Percentiles rank a stretch among this genome's conserved stretches.
These are phyloP conservation scores for Portevinia maculata DNA, from an alignment of 2,888 invertebrate species.

Conservation along the genomic window DNA sequence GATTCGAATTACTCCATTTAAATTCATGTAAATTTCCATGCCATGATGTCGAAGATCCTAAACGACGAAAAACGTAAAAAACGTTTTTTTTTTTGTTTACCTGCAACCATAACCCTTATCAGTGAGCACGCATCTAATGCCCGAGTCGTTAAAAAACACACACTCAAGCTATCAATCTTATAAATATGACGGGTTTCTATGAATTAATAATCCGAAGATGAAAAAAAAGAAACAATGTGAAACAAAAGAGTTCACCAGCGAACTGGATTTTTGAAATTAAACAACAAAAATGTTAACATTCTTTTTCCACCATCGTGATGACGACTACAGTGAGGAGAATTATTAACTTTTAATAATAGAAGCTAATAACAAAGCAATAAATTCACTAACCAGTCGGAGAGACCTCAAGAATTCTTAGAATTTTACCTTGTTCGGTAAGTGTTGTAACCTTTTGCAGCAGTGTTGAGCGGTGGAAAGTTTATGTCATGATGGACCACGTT, in stretches of 20 bases:
- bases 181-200: conserved; percentile 26
- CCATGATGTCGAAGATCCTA: neutral
- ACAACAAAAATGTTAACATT: conserved; percentile 25
- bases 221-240: conserved; percentile 8
- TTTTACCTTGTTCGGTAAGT: neutral
- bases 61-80: neutral
- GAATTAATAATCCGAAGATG: conserved; percentile 23
- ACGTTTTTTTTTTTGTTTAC: neutral
- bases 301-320: conserved; percentile 10
- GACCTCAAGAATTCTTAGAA: conserved; percentile 42
- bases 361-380: conserved; percentile 55
- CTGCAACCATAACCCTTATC: conserved; percentile 40
- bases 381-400: conserved; percentile 51
- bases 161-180: conserved; percentile 38
- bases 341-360: conserved; percentile 42
- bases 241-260: conserved; percentile 60
- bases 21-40: neutral
- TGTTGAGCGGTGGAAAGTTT: conserved; percentile 35
- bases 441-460: conserved; percentile 30
- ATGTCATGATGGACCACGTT: conserved; percentile 53
- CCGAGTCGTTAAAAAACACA: conserved; percentile 34
- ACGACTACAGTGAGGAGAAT: neutral
- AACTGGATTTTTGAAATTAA: conserved; percentile 41
- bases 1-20: conserved; percentile 8
- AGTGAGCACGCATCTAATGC: conserved; percentile 52